These are phyloP conservation scores for Lepidochitona cinerea DNA, from an alignment of 2,888 invertebrate species.

Conservation along the genomic window DNA sequence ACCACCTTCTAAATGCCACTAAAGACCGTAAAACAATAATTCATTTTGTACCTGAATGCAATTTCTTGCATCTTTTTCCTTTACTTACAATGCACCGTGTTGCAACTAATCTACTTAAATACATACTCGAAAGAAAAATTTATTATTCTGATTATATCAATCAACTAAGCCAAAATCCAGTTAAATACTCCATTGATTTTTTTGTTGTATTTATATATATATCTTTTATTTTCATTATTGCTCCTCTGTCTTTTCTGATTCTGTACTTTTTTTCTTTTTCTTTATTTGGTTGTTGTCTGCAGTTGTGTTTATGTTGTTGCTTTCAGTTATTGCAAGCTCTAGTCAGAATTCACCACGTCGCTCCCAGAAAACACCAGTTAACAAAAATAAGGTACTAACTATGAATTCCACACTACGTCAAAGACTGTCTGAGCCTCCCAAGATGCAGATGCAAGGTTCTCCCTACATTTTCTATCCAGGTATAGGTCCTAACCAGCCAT, in stretches of 20 bases:
- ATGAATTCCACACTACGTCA: conserved; percentile 56
- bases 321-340: conserved; percentile 57
- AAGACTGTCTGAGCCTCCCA: conserved; percentile 55
- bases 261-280: neutral
- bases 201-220: neutral
- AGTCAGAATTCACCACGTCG: conserved; percentile 45
- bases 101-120: too few species aligned
- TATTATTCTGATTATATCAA: too few species aligned
- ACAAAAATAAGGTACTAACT: conserved; percentile 34
- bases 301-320: conserved; percentile 41
- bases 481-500: conserved; percentile 11
- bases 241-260: neutral
- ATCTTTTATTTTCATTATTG: neutral
- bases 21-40: too few species aligned
- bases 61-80: too few species aligned
- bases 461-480: conserved; percentile 30
- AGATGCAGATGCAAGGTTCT: conserved; percentile 21
- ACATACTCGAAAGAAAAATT: too few species aligned
- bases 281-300: conserved; percentile 16
- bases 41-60: too few species aligned
- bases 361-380: conserved; percentile 33
- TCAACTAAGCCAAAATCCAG: neutral
- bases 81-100: too few species aligned
- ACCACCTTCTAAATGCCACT: too few species aligned
- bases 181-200: neutral